These are phyloP conservation scores for Eristalis pertinax DNA, from an alignment of 2,888 invertebrate species.

Conservation along the genomic window DNA sequence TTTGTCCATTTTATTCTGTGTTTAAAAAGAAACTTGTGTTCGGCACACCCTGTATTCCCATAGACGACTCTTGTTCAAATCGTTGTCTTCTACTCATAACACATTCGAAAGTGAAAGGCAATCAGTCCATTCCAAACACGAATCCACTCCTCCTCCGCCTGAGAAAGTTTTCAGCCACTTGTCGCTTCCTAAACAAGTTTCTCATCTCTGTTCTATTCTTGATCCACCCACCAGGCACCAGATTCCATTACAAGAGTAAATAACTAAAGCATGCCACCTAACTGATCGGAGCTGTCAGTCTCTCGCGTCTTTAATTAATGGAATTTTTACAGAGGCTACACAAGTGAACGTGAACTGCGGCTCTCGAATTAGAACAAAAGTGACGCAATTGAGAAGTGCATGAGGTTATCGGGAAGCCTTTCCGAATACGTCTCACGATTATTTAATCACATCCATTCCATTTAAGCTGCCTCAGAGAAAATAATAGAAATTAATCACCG, in stretches of 20 bases:
- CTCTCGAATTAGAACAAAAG: neutral
- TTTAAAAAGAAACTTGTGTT: too few relatives aligned
- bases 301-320: neutral
- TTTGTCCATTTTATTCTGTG: too few relatives aligned
- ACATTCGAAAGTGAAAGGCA: too few relatives aligned
- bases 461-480: neutral
- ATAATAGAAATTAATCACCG: neutral
- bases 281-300: neutral
- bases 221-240: neutral
- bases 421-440: neutral
- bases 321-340: neutral
- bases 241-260: neutral
- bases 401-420: conserved; percentile 18
- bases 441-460: neutral
- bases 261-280: neutral
- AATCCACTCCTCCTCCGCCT: too few relatives aligned
- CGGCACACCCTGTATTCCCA: too few relatives aligned
- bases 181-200: too few relatives aligned
- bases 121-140: too few relatives aligned
- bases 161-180: too few relatives aligned
- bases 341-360: neutral
- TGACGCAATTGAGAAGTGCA: conserved; percentile 17
- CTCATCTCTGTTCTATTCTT: neutral
- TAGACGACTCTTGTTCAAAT: too few relatives aligned
- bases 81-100: too few relatives aligned